Conservation (phyloP, 1,140 invertebrate species). For the Bombyx mandarina region DNA sequence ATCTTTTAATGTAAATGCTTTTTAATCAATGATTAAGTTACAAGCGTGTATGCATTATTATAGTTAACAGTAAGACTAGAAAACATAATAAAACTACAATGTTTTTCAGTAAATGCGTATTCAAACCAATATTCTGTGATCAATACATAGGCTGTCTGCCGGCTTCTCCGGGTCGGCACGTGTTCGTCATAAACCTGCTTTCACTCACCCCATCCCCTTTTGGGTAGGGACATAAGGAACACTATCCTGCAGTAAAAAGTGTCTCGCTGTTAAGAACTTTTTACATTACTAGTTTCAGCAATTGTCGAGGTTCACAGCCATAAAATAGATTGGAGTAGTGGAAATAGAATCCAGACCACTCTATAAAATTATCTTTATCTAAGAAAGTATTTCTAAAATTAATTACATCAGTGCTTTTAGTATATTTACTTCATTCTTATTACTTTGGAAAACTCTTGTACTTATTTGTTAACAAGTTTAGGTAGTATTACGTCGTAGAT, state of each 20-base stretch:
- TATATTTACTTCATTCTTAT: no score
- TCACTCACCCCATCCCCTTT: slow-evolving; percentile 43
- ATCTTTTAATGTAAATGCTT: no score
- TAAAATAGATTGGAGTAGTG: background rate
- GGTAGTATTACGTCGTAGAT: slow-evolving; percentile 16
- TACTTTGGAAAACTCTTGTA: no score
- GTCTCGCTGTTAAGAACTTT: slow-evolving; percentile 23
- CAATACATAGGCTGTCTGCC: slow-evolving; percentile 32
- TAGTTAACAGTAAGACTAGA: no score
- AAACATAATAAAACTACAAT: no score
- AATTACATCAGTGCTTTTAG: no score
- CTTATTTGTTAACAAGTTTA: background rate
- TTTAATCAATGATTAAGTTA: no score
- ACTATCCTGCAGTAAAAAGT: slow-evolving; percentile 34
- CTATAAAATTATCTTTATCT: no score
- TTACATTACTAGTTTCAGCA: slow-evolving; percentile 5
- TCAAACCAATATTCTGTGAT: slow-evolving; percentile 15
- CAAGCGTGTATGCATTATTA: no score
- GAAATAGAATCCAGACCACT: background rate
- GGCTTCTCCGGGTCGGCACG: slow-evolving; percentile 35
- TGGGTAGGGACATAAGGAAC: slow-evolving; percentile 24
- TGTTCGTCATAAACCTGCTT: slow-evolving; percentile 60
- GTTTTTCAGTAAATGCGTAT: no score
- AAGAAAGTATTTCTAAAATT: no score
- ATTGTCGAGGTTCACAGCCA: background rate